Conservation (phyloP, 2,888 invertebrate genomes). For the Mythimna pallens region DNA sequence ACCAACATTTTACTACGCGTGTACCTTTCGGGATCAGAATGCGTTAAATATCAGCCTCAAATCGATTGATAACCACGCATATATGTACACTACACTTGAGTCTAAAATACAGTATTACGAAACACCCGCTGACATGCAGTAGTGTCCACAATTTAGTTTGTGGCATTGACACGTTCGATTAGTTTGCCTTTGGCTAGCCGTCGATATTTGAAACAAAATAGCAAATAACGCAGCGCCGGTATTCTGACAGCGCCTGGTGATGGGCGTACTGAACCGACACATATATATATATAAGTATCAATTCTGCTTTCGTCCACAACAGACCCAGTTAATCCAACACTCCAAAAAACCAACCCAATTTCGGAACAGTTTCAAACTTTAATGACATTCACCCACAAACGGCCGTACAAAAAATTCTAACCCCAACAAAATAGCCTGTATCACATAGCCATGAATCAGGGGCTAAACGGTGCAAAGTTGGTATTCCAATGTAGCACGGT, state of each 20-base stretch:
- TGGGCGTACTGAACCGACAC: too few relatives aligned
- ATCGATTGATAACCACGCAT: background rate
- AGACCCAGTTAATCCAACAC: slow-evolving; percentile 5
- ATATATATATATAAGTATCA: too few relatives aligned
- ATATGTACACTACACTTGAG: background rate
- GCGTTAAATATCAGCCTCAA: background rate
- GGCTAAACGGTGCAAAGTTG: slow-evolving; percentile 65
- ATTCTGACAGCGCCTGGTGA: too few relatives aligned
- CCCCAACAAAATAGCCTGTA: slow-evolving; percentile 56
- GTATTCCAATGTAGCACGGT: slow-evolving; percentile 70
- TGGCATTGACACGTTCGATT: slow-evolving; percentile 17
- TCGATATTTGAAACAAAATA: background rate
- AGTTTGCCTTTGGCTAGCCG: background rate
- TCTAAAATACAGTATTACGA: background rate
- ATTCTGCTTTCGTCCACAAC: background rate
- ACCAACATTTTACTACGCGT: too few relatives aligned
- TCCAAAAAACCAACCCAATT: slow-evolving; percentile 23
- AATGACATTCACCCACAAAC: slow-evolving; percentile 41
- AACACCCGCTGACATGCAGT: background rate
- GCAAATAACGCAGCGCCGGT: too few relatives aligned
- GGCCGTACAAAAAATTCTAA: slow-evolving; percentile 53
- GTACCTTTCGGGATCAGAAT: background rate
- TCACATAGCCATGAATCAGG: slow-evolving; percentile 59
- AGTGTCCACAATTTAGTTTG: slow-evolving; percentile 12
- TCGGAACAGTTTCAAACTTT: slow-evolving; percentile 32